A percentile compares a stretch with the other conserved stretches of the same genome.
Evolutionary conservation across 2,888 invertebrate species (phyloP).

Genomic region (Cetonia aurata): DNA sequence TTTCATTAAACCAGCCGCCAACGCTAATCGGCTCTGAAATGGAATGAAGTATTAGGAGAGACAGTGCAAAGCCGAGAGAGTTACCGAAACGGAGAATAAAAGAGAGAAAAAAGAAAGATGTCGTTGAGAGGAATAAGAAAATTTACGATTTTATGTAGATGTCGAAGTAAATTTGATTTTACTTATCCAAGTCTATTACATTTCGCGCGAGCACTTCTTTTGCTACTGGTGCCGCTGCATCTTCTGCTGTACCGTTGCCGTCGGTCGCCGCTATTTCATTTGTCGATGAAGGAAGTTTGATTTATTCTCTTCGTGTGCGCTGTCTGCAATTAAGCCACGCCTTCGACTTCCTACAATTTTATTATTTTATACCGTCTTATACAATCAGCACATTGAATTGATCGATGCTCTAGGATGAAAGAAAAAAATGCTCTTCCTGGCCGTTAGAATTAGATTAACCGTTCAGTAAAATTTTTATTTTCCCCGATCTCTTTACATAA

Average conservation of each 20-base stretch:
- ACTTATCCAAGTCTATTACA: conserved; percentile 47
- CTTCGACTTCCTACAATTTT: conserved; percentile 47
- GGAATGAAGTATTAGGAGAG: conserved; percentile 34
- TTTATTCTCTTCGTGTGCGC: conserved; percentile 46
- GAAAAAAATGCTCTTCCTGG: background rate
- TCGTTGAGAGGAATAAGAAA: conserved; percentile 38
- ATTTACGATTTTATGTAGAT: conserved; percentile 43
- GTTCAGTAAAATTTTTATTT: too few species aligned
- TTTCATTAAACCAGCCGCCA: conserved; percentile 30
- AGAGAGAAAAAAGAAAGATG: conserved; percentile 25
- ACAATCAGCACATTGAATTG: conserved; percentile 38
- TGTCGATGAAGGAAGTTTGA: conserved; percentile 47
- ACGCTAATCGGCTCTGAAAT: conserved; percentile 31
- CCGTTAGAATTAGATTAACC: background rate
- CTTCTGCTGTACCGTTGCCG: conserved; percentile 37
- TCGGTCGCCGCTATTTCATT: conserved; percentile 40
- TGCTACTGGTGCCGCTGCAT: conserved; percentile 37
- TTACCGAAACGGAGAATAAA: conserved; percentile 29
- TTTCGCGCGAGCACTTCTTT: conserved; percentile 36
- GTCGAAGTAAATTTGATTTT: conserved; percentile 45
- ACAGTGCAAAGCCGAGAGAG: conserved; percentile 23
- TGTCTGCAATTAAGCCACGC: conserved; percentile 47
- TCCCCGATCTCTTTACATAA: too few species aligned
- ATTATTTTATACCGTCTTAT: conserved; percentile 44
- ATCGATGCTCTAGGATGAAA: background rate